Evolutionary conservation across 2,113 vertebrate genomes (phyloP), one percentile per base, ranked within the genome.

Genomic region (Chionodraco myersi): DNA sequence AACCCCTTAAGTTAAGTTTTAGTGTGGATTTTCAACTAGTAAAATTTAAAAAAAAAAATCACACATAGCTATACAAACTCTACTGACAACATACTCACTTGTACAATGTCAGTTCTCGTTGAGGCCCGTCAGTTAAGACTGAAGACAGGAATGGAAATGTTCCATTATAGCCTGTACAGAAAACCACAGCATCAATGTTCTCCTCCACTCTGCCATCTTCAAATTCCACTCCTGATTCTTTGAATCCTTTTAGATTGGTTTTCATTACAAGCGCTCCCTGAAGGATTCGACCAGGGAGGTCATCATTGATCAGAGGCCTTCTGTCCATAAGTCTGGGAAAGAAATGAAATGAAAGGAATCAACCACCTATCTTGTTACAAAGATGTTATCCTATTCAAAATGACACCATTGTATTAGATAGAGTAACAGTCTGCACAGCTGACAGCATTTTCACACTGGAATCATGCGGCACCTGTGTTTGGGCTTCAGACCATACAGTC

Each of bases 81-180:
- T 47, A 1, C 34, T 26, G 8, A 66, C 1, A 1, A 0, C 7
- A 2, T 41, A 69, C 88, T 85, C 73, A 92, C 92, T 91, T 98
- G 80, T 97, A 98, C 11, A 99, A 90, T 0, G 82, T 12, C 30
- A 96, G 7, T 82, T 96, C 92, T 82, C 94, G 93, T 1, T 92
- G 76, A 23, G 94, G 91, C 54, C 96, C 94, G 16, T 89, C 87
- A 58, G 74, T 86, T 21, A 96, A 63, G 0, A 49, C 91, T 10
- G 88, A 60, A 13, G 95, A 93, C 0, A 99, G 94, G 76, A 98
- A 98, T 0, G 96, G 93, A 82, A 97, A 98, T 8, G 48, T 86
- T 84, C 89, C 91, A 14, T 44, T 92, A 77, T 98, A 98, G 72
- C 98, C 98, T 0, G 97, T 99, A 72, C 97, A 97, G 49, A 99